A percentile compares a stretch with the other conserved stretches of the same genome.
Conservation (phyloP, 2,888 invertebrate species). For the Cosmorhoe ocellata region DNA sequence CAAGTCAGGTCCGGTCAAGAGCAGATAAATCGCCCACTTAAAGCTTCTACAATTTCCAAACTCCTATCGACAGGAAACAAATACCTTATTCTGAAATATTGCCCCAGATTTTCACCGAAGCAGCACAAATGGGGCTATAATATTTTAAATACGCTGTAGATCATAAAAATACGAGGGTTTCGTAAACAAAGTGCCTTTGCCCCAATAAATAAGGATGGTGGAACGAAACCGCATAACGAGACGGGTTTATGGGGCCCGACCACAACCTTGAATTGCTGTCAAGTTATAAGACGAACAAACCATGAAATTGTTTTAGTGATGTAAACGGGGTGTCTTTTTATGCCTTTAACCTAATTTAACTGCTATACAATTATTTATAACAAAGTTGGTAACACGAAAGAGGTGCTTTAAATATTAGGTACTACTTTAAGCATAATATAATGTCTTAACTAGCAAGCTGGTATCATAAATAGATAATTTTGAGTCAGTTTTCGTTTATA, state of each 20-base stretch:
- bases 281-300: slow-evolving; percentile 31
- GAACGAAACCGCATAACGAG: slow-evolving; percentile 42
- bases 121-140: slow-evolving; percentile 44
- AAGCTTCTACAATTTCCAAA: slow-evolving; percentile 27
- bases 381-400: neutral
- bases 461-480: no score
- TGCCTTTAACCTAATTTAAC: slow-evolving; percentile 5
- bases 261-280: slow-evolving; percentile 34
- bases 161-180: slow-evolving; percentile 53
- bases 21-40: slow-evolving; percentile 32
- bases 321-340: slow-evolving; percentile 9
- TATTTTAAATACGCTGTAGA: slow-evolving; percentile 52
- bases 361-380: slow-evolving; percentile 4
- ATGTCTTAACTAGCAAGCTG: no score
- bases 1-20: slow-evolving; percentile 15
- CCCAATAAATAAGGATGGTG: slow-evolving; percentile 52
- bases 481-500: no score
- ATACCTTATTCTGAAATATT: slow-evolving; percentile 32
- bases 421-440: no score
- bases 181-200: slow-evolving; percentile 53
- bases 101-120: slow-evolving; percentile 35
- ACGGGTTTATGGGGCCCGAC: slow-evolving; percentile 34
- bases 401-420: neutral
- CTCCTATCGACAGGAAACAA: slow-evolving; percentile 27
- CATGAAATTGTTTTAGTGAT: slow-evolving; percentile 29